phyloP scores from a whole-genome alignment of 2,113 vertebrate species.

The Pungitius pungitius region DNA sequence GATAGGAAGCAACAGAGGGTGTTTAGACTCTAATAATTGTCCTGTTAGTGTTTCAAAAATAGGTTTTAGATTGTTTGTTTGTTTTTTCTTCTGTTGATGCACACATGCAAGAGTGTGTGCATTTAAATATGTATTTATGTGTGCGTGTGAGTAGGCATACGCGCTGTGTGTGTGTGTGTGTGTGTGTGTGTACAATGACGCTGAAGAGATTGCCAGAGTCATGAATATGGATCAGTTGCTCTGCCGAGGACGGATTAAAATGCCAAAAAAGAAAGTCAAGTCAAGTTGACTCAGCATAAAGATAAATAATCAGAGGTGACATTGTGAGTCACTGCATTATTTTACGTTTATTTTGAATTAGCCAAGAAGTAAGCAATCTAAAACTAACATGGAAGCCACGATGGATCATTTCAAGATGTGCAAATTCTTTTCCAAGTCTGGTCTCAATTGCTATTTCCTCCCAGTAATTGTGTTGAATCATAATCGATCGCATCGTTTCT shows the following conservation, averaged over 20 bases:
- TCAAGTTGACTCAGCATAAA: background rate
- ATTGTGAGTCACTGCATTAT: background rate
- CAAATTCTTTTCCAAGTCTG: background rate
- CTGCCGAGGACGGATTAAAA: conserved; percentile 15
- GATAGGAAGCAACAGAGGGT: background rate
- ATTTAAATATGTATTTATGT: background rate
- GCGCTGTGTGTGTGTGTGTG: background rate
- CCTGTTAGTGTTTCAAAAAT: background rate
- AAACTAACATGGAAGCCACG: background rate
- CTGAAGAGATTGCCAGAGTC: conserved; percentile 7
- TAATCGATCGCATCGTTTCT: background rate
- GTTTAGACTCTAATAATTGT: conserved; percentile 11
- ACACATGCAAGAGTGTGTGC: background rate
- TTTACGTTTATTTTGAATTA: background rate
- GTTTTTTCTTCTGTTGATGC: background rate
- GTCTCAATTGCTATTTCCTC: background rate
- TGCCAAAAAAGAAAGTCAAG: background rate
- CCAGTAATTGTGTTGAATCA: background rate
- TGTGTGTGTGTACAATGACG: conserved; percentile 3
- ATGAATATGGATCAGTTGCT: conserved; percentile 39
- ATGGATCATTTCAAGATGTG: no score
- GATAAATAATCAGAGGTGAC: no score
- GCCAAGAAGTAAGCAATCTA: background rate
- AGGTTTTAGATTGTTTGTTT: background rate
- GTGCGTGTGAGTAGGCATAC: background rate